phyloP scores from a whole-genome alignment of 1,140 invertebrate species.

The Lordiphosa stackelbergi region DNA sequence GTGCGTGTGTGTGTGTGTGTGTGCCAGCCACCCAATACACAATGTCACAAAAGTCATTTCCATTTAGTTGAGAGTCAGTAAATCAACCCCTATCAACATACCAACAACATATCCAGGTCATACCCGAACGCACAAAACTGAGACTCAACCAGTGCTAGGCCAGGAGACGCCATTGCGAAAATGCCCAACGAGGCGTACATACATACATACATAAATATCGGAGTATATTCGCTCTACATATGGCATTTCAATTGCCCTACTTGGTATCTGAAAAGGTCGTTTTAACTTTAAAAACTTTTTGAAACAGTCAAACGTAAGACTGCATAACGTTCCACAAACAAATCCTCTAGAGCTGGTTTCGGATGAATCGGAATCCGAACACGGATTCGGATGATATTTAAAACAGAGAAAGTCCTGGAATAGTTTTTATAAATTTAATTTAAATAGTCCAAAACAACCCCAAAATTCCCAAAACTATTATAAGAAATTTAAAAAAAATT shows the following conservation, averaged over 20 bases:
- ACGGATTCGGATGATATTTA: too few species aligned
- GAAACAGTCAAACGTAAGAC: too few species aligned
- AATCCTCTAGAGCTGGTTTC: too few species aligned
- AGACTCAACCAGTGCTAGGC: slow-evolving; percentile 48
- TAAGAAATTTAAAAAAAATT: too few species aligned
- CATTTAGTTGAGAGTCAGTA: slow-evolving; percentile 77
- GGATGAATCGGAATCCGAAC: too few species aligned
- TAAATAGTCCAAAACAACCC: too few species aligned
- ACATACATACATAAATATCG: slow-evolving; percentile 4
- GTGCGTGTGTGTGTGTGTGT: slow-evolving; percentile 28
- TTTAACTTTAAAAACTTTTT: too few species aligned
- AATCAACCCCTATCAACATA: slow-evolving; percentile 77
- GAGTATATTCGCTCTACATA: not conserved
- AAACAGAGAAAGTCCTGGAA: too few species aligned
- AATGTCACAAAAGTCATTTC: slow-evolving; percentile 76
- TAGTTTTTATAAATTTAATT: too few species aligned
- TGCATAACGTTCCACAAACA: too few species aligned
- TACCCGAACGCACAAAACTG: slow-evolving; percentile 12
- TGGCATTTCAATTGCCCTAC: not conserved
- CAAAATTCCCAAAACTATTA: too few species aligned
- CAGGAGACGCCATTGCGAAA: slow-evolving; percentile 62
- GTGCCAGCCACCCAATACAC: slow-evolving; percentile 46
- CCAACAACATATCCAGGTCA: slow-evolving; percentile 48
- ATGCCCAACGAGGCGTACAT: slow-evolving; percentile 7
- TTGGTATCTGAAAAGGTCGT: not conserved